Percentiles rank a stretch among this genome's conserved stretches.
Conservation (phyloP, 53 echinoderm and acorn worm genomes). For the Actinopyga echinites region DNA sequence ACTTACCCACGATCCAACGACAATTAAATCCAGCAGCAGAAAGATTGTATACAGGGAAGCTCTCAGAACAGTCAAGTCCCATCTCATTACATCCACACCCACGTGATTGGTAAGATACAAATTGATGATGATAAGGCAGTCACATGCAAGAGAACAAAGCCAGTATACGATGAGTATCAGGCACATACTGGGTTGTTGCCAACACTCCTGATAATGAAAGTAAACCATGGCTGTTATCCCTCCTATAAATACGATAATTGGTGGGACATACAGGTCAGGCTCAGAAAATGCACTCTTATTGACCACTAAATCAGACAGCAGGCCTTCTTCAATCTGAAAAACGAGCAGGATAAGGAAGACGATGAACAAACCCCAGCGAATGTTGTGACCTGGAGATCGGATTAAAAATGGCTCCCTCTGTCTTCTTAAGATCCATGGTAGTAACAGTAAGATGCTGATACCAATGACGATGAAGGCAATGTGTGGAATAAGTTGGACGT, state of each 20-base stretch:
- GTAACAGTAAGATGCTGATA: conserved; percentile 48
- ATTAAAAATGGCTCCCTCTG: conserved; percentile 62
- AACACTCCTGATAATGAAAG: conserved; percentile 82
- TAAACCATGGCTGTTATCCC: conserved; percentile 48
- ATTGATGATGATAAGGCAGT: conserved; percentile 55
- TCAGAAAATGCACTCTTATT: conserved; percentile 59
- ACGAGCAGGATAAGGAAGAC: conserved; percentile 56
- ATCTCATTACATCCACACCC: conserved; percentile 48
- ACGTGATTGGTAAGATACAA: conserved; percentile 41
- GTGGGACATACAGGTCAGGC: conserved; percentile 77
- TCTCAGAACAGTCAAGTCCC: conserved; percentile 62
- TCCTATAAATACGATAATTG: conserved; percentile 63
- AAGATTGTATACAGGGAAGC: conserved; percentile 57
- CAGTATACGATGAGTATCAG: conserved; percentile 67
- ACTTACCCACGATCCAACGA: conserved; percentile 37
- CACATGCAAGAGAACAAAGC: conserved; percentile 39
- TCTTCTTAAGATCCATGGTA: conserved; percentile 64
- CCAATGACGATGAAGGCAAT: conserved; percentile 54
- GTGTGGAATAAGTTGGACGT: conserved; percentile 68
- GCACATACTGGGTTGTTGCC: conserved; percentile 68
- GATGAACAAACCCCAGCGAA: conserved; percentile 67
- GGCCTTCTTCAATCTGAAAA: conserved; percentile 67
- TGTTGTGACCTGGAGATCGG: conserved; percentile 70
- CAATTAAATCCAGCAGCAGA: conserved; percentile 65
- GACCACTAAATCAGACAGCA: conserved; percentile 58